Base-by-base conservation (phyloP, 2,797 vertebrate genomes). In the Vespertilio murinus region DNA sequence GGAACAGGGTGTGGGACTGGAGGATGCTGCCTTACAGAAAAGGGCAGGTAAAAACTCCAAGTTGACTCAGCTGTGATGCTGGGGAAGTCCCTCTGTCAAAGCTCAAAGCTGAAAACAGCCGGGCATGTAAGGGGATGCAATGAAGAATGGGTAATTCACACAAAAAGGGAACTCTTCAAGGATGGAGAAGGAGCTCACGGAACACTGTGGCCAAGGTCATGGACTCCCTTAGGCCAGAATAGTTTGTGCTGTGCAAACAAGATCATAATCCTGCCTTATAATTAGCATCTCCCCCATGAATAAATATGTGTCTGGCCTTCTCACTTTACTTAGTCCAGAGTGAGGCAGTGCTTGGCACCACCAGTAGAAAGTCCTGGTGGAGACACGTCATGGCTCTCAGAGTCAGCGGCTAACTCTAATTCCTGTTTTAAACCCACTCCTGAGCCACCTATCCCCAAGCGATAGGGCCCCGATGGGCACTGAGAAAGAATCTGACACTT, bases 261-360 rank as follows among this genome's bases (percentile, higher is more conserved):
- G 78, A 90, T 47, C 52, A 38, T 47, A 88, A 67, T 90, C 45
- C 45, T 10, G 30, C 45, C 54, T 88, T 75, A 59, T 82, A 74
- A 49, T 94, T 88, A 88, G n/a, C 40, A 47, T 86, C 6, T 69
- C 78, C 79, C 54, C 74, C 69, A 12, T 82, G 77, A 90, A 80
- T 94, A 93, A 94, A 91, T 87, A 81, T 71, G 74, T 88, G 49
- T n/a, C 85, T 90, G 77, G 6, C 33, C 54, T 81, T 70, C 64
- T 84, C 69, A 18, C 30, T 82, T 61, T 28, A 45, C 78, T 61
- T 28, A 52, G 88, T 74, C 64, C 61, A 59, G 16, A 75, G 67
- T 23, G n/a, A 45, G 52, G 16, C 18, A 40, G 77, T 10, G 8
- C 56, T 85, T 22, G 52, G 38, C 59, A 28, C 25, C 25, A 54